These are phyloP conservation scores for Leptinotarsa rubiginosa DNA, from an alignment of 2,888 invertebrate species.

Conservation along the genomic window DNA sequence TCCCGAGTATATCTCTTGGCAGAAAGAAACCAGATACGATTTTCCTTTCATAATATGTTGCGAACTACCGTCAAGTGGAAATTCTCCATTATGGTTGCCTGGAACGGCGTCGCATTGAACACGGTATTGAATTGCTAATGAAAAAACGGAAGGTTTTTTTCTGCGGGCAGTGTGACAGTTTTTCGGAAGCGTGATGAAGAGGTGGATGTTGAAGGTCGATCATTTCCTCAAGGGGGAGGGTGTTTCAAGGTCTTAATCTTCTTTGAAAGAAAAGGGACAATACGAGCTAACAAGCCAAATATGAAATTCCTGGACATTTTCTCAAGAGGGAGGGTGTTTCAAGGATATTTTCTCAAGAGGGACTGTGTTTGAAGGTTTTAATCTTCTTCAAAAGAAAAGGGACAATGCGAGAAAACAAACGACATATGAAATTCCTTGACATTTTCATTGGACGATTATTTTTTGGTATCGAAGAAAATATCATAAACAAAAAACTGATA, in stretches of 20 bases:
- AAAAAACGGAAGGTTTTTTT: not conserved
- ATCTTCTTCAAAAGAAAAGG: too few species aligned
- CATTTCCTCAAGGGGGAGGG: not conserved
- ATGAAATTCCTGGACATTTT: too few species aligned
- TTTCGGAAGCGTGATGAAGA: not conserved
- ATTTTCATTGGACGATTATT: too few species aligned
- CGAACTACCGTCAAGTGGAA: constrained; percentile 20
- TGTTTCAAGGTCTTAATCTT: not conserved
- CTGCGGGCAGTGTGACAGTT: not conserved
- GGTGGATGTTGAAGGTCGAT: not conserved
- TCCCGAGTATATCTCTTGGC: constrained; percentile 14
- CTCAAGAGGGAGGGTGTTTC: too few species aligned
- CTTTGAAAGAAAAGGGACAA: too few species aligned
- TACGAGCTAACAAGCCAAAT: too few species aligned
- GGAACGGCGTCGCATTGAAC: not conserved
- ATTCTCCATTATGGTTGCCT: constrained; percentile 13
- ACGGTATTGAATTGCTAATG: constrained; percentile 21
- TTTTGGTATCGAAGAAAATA: too few species aligned
- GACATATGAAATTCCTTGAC: too few species aligned
- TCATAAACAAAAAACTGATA: too few species aligned
- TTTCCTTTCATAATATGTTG: constrained; percentile 19
- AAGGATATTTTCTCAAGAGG: not conserved
- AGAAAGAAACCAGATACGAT: constrained; percentile 19
- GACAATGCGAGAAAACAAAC: too few species aligned
- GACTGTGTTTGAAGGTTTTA: not conserved